phyloP scores from a whole-genome alignment of 2,113 vertebrate species.

The Rhinopithecus roxellana region DNA sequence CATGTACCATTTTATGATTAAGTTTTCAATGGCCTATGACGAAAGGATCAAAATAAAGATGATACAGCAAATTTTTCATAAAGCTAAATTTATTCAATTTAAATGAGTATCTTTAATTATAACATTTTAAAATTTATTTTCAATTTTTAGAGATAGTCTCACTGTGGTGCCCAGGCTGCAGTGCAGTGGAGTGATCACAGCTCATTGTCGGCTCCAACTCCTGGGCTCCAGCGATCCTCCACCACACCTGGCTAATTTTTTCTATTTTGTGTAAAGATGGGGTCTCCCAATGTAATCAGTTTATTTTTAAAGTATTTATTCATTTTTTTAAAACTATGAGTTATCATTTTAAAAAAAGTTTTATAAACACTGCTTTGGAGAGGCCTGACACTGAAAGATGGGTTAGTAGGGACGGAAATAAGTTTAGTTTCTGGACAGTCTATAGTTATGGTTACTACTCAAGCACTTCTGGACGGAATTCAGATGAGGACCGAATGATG shows the following conservation, averaged over 20 bases:
- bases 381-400: neutral
- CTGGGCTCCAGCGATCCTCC: too few species aligned
- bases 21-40: slow-evolving; percentile 19
- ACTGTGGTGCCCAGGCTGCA: too few species aligned
- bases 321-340: too few species aligned
- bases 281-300: too few species aligned
- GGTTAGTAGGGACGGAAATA: neutral
- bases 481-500: neutral
- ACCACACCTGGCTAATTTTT: too few species aligned
- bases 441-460: neutral
- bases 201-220: too few species aligned
- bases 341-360: too few species aligned
- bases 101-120: neutral
- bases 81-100: slow-evolving; percentile 49
- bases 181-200: too few species aligned
- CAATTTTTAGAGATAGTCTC: too few species aligned
- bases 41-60: slow-evolving; percentile 41
- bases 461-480: neutral
- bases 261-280: too few species aligned
- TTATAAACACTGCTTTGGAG: neutral
- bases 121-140: too few species aligned
- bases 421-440: neutral
- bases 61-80: slow-evolving; percentile 4
- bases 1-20: neutral
- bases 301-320: too few species aligned